Evolutionary conservation across 2,113 vertebrate genomes (phyloP), one percentile per base, ranked within the genome.

Genomic region (Coptodon bakossiorum): DNA sequence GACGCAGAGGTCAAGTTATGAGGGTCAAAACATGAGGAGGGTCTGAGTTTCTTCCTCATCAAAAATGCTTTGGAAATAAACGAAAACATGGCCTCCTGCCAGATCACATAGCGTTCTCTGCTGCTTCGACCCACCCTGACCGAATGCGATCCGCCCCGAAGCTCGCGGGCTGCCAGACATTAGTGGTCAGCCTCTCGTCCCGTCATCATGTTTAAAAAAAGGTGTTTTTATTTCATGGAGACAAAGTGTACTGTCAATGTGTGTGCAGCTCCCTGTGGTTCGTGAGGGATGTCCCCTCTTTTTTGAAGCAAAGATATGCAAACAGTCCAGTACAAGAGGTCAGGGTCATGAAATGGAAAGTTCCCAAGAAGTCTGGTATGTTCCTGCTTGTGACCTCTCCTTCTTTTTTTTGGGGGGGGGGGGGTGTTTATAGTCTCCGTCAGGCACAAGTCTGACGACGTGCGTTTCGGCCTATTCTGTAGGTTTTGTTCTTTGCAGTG

Each of bases 331-430:
- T 5, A 86, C 63, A 68, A 22, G 38, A 89, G 89, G 86, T 82
- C 83, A 54, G 83, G 94, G 91, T 94, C 93, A n/a, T 43, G 68
- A 90, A 90, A 95, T 81, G 80, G 90, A 96, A 96, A 95, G 94
- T 96, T 96, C 95, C 92, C 90, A 91, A 81, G 82, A 50, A 83
- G 87, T 87, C 85, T 92, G 94, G 93, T 92, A 95, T 95, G 95
- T 93, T 94, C 79, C 9, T 19, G 54, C 40, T 82, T 12, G 12
- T 91, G 89, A 85, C 89, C 79, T 86, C 86, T 87, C 16, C 53
- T 82, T 87, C 16, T 48, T 82, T 61, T 9, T 3, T 22, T 22
- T 22, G 6, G 27, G 83, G 45, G 24, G 14, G 71, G 27, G 4
- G 83, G 38, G 50, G 63, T 88, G 88, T 90, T 93, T 87, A 68